Base-by-base conservation (phyloP, 2,113 vertebrate species). In the Forbesichthys papilliferus region DNA sequence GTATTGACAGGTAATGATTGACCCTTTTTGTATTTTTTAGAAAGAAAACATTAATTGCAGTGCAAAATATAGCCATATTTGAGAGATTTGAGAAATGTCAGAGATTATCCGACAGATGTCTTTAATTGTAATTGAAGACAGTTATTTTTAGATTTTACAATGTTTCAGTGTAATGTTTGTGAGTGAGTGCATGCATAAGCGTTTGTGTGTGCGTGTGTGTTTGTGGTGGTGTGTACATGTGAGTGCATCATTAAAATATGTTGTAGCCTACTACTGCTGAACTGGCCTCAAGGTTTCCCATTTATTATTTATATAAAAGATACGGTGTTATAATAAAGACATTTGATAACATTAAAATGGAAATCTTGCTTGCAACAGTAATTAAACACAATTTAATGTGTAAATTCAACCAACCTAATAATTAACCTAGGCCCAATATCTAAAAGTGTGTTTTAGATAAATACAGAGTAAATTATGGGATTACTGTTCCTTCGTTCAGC, bases 391-490 rank as follows among this genome's bases (percentile, higher is more conserved):
- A 12, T 13, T 66, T 75, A 81, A 49, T 5, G 53, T n/a, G 3
- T 16, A 54, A 57, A 34, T 52, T 34, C 63, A 71, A 48, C 62
- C 48, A 59, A 58, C 33, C n/a, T 14, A 58, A 48, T 27, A 27
- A 27, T 27, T 27, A 27, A 61, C 57, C 67, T 78, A 34, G 34
- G 34, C 59, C 70, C 20, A n/a, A 4, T 48, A 74, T 64, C 65
- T 67, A 60, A 65, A 77, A 81, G 84, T 82, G 71, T 68, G 70
- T 84, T 85, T 85, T 72, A 46, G 73, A 85, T 87, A 78, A 87
- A 84, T 70, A 79, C 81, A 85, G 83, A 85, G 76, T 74, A 81
- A 84, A 84, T 82, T 83, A 87, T 85, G 80, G 86, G 88, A 86
- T 87, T 84, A 83, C 71, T 63, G 78, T 73, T 87, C 73, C 75